Base-by-base conservation (phyloP, 2,113 vertebrate genomes). In the Lepisosteus osseus region DNA sequence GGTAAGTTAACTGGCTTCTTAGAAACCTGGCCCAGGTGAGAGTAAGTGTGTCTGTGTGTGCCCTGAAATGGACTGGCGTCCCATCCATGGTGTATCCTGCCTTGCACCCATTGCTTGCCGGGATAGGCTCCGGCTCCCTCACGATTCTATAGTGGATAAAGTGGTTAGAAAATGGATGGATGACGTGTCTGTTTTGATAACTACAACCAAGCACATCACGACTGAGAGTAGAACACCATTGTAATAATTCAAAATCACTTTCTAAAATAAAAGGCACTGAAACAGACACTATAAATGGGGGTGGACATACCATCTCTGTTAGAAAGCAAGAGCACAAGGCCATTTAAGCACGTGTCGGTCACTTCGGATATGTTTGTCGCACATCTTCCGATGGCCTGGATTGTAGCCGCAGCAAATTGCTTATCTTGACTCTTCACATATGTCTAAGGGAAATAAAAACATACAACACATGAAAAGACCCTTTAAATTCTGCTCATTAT, bases 391-490 rank as follows among this genome's bases (percentile, higher is more conserved):
- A 99, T 98, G 11, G 97, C 95, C 77, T 98, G 96, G 79, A 99
- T 98, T 47, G 97, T 97, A 73, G 94, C 94, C 3, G 96, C 97
- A 12, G 96, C 97, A 78, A 99, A 99, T 0, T 90, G 90, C 77
- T 99, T 99, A 84, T 99, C 97, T 76, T 98, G 97, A 84, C 97
- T 99, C 85, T 94, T 99, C 76, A 99, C 96, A 0, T 99, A 99
- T 2, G 97, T 99, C 96, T 99, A 83, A 54, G 80, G 80, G 11
- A 4, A 59, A 12, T 59, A 14, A 12, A 59, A 14, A 59, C 0
- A 59, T 13, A 11, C 2, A n/a, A 4, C 56, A 59, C 3, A 14
- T 11, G 12, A 59, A 59, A 59, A 29, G 29, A 29, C 29, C 29
- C 29, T 29, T 29, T 29, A 29, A 29, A 29, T 29, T 29, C 2